phyloP scores from a whole-genome alignment of 2,888 invertebrate genomes.

The Drosophila falleni region DNA sequence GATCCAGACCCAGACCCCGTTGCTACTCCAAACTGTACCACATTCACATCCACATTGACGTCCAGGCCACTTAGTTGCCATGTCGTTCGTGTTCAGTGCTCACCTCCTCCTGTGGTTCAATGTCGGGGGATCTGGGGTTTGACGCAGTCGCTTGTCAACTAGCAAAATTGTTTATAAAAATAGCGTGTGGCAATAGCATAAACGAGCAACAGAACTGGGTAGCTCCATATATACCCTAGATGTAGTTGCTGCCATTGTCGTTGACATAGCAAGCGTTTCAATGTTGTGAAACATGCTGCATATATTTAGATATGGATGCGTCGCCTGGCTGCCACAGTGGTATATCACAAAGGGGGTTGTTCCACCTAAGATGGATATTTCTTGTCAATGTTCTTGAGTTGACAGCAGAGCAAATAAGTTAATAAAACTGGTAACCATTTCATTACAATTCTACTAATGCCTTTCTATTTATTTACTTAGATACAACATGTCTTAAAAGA shows the following conservation, averaged over 20 bases:
- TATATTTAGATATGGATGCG: constrained; percentile 72
- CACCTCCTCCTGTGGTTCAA: constrained; percentile 63
- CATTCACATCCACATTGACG: constrained; percentile 53
- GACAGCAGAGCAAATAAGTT: constrained; percentile 17
- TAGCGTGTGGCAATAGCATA: constrained; percentile 75
- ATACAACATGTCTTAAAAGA: too few relatives aligned
- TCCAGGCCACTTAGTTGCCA: constrained; percentile 75
- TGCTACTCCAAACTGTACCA: constrained; percentile 47
- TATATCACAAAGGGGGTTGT: constrained; percentile 38
- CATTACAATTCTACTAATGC: not conserved
- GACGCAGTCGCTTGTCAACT: constrained; percentile 75
- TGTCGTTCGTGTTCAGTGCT: constrained; percentile 48
- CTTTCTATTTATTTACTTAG: too few relatives aligned
- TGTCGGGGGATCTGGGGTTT: constrained; percentile 39
- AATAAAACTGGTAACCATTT: not conserved
- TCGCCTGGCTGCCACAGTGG: constrained; percentile 62
- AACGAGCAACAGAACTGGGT: constrained; percentile 44
- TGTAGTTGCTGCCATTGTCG: constrained; percentile 38
- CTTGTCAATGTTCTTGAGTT: constrained; percentile 40
- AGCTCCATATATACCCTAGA: constrained; percentile 29
- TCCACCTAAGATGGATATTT: constrained; percentile 39
- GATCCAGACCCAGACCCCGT: constrained; percentile 18
- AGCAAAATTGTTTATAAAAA: constrained; percentile 78
- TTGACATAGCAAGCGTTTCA: constrained; percentile 43
- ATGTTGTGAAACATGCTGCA: constrained; percentile 68